Base-by-base conservation (phyloP, 2,888 invertebrate genomes). In the Ectemnius cavifrons region DNA sequence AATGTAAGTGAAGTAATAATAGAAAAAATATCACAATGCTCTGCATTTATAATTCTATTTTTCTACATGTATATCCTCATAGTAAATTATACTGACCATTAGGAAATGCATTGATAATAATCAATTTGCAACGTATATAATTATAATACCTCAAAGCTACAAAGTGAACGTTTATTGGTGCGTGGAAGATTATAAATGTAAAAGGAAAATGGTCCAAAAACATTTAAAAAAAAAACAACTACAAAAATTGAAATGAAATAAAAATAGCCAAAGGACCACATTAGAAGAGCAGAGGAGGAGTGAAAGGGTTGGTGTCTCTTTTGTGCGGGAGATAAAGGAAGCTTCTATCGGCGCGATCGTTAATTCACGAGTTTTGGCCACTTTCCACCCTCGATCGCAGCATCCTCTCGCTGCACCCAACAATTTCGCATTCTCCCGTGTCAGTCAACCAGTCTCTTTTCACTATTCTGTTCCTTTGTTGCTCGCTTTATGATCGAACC, bases 301-400 rank as follows among this genome's bases (percentile, higher is more conserved):
- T 27, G 61, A 62, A 56, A 58, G 11, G 18, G 58, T 56, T 16
- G 57, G 49, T 28, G 57, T 37, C 64, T 16, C 69, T 58, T 67
- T 28, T 46, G 27, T 52, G 57, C 59, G 8, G 37, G 52, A 23
- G 28, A 67, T 60, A 57, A 59, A 71, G 49, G 76, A 75, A 73
- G 75, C 72, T 77, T 80, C 79, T 64, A 80, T 78, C 78, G 74
- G 73, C 37, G 62, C 71, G 71, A 82, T 84, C 83, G 80, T 84
- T 83, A 82, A 83, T 83, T 83, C 80, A 79, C 74, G 63, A 78
- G 78, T 76, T 77, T 73, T 73, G 69, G 69, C 66, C 69, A 61
- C 23, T 62, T 75, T 37, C 16, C 58, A 52, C 16, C 56, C 23
- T 23, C 58, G 57, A 67, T 57, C n/a, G 67, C 18, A 45, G 45